Base-by-base conservation (phyloP, 2,797 vertebrate species). In the Acanthornis magna region DNA sequence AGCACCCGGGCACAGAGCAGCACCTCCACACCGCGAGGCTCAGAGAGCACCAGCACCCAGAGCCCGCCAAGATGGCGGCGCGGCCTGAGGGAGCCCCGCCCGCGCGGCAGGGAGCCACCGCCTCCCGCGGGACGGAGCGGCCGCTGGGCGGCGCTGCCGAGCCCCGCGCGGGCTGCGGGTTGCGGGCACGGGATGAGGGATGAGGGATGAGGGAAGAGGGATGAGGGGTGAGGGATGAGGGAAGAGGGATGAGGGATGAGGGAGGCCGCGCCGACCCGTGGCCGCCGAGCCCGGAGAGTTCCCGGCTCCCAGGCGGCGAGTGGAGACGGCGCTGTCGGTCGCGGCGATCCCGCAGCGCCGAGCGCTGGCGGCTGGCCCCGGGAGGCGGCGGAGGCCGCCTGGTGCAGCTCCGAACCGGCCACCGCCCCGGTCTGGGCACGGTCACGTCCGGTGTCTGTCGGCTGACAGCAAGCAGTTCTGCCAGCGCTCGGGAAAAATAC, bases 21-120 rank as follows among this genome's bases (percentile, higher is more conserved):
- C 40, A 14, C 23, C 16, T 3, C 34, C 14, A 8, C 34, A 8
- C 7, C 4, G 15, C 48, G 2, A 5, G 14, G 8, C 21, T 2
- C 48, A 11, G 6, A 4, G 6, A 21, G 1, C 17, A 6, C 0
- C 65, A 13, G 8, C 23, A 6, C 9, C 15, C 19, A 32, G 2
- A 1, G 9, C 4, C 8, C 51, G n/a, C 45, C 88, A 96, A 96
- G 29, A 89, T 96, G 95, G 95, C 94, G 92, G 58, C 71, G 30
- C 21, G 1, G 3, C 36, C 72, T 8, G 67, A 30, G n/a, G 10
- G 18, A 11, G 45, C 71, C 71, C n/a, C 50, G 17, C 83, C 88
- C 79, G 74, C 40, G 30, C 27, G 58, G 26, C 36, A 23, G 23
- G 30, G 21, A 14, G 5, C 16, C 12, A 19, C 10, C 16, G 40